Evolutionary conservation across 1,140 invertebrate species (phyloP), one percentile per base, ranked within the genome.

Genomic region (Ceratosolen solmsi): DNA sequence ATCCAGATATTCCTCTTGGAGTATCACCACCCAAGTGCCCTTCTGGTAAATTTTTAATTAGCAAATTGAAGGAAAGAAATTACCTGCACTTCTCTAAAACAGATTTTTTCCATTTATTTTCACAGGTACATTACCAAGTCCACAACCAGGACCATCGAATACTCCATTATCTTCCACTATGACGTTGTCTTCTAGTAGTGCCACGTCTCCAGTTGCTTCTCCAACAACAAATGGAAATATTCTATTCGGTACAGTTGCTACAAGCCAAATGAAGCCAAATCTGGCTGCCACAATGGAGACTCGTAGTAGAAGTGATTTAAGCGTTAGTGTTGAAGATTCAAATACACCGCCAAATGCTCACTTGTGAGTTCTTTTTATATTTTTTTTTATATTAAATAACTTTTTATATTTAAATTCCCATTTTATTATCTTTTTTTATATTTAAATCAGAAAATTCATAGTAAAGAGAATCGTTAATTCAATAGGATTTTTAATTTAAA

Each of bases 1-100:
- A 95, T 89, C 92, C 93, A n/a, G 93, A 94, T 85, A 90, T 93
- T 84, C 93, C 93, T 84, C 89, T 94, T 80, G 93, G 93, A 76
- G 92, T 93, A 72, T 94, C 94, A 82, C 93, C 94, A 85, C 93
- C 93, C 46, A 94, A 94, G 90, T 92, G 89, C 84, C 86, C 89
- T 89, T 92, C 92, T 85, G 89, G 89, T 90, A 74, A 87, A 68
- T 84, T 73, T 63, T 82, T 46, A 38, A 33, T 41, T 22, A 70
- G 46, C 51, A 75, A 46, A 46, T 46, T 46, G 13, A 46, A 46
- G 41, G 41, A 46, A 46, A 46, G 41, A 46, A 46, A 13, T 46
- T 7, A 13, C 41, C 5, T 46, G 41, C n/a, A n/a, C 41, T 46
- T 46, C 4, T n/a, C 3, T 15, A 7, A 63, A 30, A 30, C 3